phyloP scores from a whole-genome alignment of 2,113 vertebrate species.

The Puntigrus tetrazona region DNA sequence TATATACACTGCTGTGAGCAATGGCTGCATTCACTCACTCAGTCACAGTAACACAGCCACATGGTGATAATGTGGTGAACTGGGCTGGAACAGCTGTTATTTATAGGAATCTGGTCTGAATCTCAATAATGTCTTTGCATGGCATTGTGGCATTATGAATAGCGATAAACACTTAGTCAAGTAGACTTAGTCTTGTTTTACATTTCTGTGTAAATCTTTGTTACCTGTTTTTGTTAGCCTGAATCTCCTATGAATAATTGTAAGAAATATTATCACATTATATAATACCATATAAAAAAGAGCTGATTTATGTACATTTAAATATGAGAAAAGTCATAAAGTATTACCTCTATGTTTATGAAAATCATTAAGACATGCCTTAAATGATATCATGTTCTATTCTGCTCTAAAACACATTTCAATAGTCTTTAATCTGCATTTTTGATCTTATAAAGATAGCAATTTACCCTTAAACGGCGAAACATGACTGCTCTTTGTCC shows the following conservation, averaged over 20 bases:
- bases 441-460: not conserved
- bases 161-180: not conserved
- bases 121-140: not conserved
- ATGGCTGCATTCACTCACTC: not conserved
- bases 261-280: not conserved
- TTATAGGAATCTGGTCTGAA: not conserved
- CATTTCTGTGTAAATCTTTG: not conserved
- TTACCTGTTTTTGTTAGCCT: too few relatives aligned
- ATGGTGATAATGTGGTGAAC: not conserved
- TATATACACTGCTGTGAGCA: not conserved
- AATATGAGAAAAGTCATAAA: not conserved
- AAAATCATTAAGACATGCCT: not conserved
- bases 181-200: not conserved
- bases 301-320: not conserved
- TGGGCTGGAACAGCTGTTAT: not conserved
- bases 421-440: not conserved
- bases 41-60: not conserved
- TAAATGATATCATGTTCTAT: not conserved
- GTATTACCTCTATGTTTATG: not conserved
- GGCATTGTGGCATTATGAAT: not conserved
- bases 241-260: not conserved
- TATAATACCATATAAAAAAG: not conserved
- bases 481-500: not conserved
- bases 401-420: not conserved
- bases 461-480: not conserved